Conservation (phyloP, 2,797 vertebrate genomes). For the Alauda arvensis region DNA sequence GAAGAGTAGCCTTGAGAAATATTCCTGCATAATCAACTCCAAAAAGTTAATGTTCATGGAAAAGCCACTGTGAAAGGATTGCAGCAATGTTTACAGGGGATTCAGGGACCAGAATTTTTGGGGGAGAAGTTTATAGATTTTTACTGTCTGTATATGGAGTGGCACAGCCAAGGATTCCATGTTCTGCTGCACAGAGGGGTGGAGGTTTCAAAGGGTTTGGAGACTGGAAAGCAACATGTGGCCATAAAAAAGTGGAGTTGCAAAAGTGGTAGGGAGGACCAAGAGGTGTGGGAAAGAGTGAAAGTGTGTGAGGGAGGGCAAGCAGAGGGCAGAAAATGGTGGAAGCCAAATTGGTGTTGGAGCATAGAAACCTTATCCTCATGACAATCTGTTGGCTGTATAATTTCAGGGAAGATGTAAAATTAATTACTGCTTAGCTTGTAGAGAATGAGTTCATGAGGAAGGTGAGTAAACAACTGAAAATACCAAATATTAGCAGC, state of each 20-base stretch:
- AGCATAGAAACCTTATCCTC: neutral
- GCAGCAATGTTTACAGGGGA: constrained; percentile 31
- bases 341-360: neutral
- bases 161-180: neutral
- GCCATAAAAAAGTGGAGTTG: neutral
- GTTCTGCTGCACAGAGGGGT: neutral
- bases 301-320: neutral
- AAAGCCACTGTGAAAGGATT: neutral
- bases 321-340: neutral
- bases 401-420: neutral
- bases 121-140: neutral
- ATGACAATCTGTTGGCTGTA: neutral
- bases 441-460: neutral
- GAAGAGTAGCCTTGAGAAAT: constrained; percentile 1
- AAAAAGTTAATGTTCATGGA: constrained; percentile 38
- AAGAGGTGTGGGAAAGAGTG: neutral
- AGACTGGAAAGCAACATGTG: neutral
- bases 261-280: neutral
- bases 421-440: neutral
- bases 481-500: neutral
- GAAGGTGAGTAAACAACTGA: neutral
- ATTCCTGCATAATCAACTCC: constrained; percentile 39
- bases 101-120: neutral
- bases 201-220: neutral
- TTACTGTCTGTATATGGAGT: neutral